These are phyloP conservation scores for Procambarus virginalis DNA, from an alignment of 1,140 invertebrate species.

Conservation along the genomic window DNA sequence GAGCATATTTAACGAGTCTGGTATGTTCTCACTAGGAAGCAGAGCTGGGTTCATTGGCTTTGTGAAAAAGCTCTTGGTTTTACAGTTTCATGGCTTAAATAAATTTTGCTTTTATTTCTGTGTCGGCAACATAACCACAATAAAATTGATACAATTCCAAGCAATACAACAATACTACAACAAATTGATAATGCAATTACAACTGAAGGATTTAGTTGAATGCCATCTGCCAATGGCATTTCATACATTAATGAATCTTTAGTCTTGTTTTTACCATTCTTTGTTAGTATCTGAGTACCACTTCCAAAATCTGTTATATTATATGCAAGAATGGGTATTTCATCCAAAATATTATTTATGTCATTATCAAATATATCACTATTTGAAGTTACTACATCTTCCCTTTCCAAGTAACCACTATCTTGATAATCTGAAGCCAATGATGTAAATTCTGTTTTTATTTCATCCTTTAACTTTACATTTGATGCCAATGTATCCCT, in stretches of 20 bases:
- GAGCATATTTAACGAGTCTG: conserved; percentile 18
- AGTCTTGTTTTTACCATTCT: conserved; percentile 18
- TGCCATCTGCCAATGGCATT: conserved; percentile 14
- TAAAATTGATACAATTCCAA: conserved; percentile 4
- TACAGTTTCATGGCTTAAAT: conserved; percentile 47
- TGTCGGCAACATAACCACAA: conserved; percentile 52
- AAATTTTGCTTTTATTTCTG: conserved; percentile 50
- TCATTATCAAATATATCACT: neutral
- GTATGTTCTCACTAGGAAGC: conserved; percentile 21
- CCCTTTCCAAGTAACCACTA: neutral
- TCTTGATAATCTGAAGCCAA: neutral
- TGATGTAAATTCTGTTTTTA: neutral
- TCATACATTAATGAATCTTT: conserved; percentile 37
- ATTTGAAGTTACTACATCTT: neutral
- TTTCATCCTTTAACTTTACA: neutral
- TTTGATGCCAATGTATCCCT: neutral
- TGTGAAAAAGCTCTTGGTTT: conserved; percentile 54
- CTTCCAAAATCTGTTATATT: conserved; percentile 11
- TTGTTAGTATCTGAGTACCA: neutral
- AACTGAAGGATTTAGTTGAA: conserved; percentile 24
- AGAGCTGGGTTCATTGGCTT: conserved; percentile 55
- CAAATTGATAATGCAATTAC: conserved; percentile 48
- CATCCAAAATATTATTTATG: neutral
- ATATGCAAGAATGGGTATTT: neutral
- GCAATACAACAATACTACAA: conserved; percentile 30